Evolutionary conservation across 2,888 invertebrate species (phyloP), one percentile per base, ranked within the genome.

Genomic region (Drosophila maculinotata): DNA sequence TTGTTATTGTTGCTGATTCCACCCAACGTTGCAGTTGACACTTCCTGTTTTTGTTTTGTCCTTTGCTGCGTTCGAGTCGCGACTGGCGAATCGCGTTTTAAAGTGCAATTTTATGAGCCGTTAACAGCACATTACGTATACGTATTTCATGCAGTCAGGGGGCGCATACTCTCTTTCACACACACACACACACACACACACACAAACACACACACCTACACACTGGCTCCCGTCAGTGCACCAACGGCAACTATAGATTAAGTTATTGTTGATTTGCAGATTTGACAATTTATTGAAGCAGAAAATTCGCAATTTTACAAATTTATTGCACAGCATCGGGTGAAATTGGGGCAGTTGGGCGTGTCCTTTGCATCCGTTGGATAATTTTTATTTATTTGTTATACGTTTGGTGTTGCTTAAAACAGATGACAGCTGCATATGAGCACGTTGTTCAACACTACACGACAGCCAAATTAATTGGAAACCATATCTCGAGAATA

Each of bases 71-170:
- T 45, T 59, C 59, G 64, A 59, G 47, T 72, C 64, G 48, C 56
- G 56, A 60, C 72, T 58, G 51, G 52, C 52, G 69, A 65, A 57
- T 71, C 71, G 67, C 54, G 63, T 63, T 76, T 83, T 68, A 76
- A 83, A 86, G 69, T 83, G 87, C 74, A 70, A 66, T 86, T 81
- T 81, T 86, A 83, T 81, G 87, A 80, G 70, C 81, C 80, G 77
- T 73, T 83, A 79, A 80, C 70, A 56, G 65, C 63, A 69, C 60
- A 79, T 85, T 85, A 79, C 71, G 69, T 71, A 72, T 69, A 70
- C 59, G 60, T 63, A 67, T 47, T 42, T 62, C 60, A 58, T 54
- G 53, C 75, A 63, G 53, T 39, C 33, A 26, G 31, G 5, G 15
- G 28, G 17, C 36, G n/a, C 30, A 39, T 6, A 31, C 28, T 20